phyloP scores from a whole-genome alignment of 2,888 invertebrate genomes.

The Tetheella fluctuosa region DNA sequence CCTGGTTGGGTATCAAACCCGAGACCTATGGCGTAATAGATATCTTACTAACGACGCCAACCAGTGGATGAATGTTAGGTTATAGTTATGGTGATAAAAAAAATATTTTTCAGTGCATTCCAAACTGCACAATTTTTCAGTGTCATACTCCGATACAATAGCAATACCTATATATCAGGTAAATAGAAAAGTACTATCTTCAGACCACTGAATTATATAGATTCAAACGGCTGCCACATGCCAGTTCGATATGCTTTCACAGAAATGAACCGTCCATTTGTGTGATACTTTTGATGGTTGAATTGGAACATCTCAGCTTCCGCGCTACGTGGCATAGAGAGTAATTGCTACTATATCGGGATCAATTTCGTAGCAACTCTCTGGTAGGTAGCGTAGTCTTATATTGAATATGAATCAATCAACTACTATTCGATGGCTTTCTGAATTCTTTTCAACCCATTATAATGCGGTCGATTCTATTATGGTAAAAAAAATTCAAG shows the following conservation, averaged over 20 bases:
- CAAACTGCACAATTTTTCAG: not conserved
- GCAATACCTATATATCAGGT: constrained; percentile 34
- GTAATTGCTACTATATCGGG: constrained; percentile 69
- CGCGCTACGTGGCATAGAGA: constrained; percentile 34
- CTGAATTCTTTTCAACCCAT: too few relatives aligned
- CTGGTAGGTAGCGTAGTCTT: not conserved
- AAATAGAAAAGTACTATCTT: constrained; percentile 51
- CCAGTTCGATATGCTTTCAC: constrained; percentile 66
- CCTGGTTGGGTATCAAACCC: too few relatives aligned
- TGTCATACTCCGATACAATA: not conserved
- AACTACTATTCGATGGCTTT: not conserved
- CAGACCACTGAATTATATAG: constrained; percentile 63
- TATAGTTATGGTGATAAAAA: too few relatives aligned
- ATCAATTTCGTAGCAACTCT: constrained; percentile 24
- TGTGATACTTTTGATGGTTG: constrained; percentile 46
- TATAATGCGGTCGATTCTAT: too few relatives aligned
- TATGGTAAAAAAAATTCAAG: too few relatives aligned
- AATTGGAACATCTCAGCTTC: constrained; percentile 37
- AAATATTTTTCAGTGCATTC: not conserved
- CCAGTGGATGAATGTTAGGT: too few relatives aligned
- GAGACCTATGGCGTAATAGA: too few relatives aligned
- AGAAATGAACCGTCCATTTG: constrained; percentile 65
- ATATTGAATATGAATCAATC: not conserved
- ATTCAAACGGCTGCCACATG: constrained; percentile 17
- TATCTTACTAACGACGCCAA: too few relatives aligned